Percentiles rank a stretch among this genome's conserved stretches.
These are phyloP conservation scores for Cheumatopsyche charites DNA, from an alignment of 1,140 invertebrate genomes.

Conservation along the genomic window DNA sequence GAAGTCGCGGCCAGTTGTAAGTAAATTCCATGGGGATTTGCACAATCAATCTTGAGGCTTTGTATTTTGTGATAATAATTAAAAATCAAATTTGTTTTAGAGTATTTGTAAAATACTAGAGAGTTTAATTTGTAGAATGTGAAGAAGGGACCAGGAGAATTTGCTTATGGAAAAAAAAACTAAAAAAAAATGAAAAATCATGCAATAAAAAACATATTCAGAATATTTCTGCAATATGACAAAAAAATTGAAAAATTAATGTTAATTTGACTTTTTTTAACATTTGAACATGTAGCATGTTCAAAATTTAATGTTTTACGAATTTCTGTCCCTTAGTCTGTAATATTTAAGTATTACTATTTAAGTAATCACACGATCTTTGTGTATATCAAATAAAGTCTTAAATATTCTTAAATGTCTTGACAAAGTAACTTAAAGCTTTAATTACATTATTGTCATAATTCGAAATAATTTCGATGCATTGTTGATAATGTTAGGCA, in stretches of 20 bases:
- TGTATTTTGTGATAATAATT: constrained; percentile 37
- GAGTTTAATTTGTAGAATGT: background rate
- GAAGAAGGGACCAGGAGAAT: constrained; percentile 28
- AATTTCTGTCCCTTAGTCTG: too few species aligned
- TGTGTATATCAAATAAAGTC: background rate
- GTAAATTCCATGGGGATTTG: constrained; percentile 12
- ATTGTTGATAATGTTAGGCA: constrained; percentile 15
- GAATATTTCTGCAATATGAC: constrained; percentile 22
- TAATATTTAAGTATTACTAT: background rate
- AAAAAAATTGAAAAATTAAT: constrained; percentile 35
- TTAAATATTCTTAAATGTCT: constrained; percentile 1
- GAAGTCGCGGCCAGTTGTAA: constrained; percentile 59
- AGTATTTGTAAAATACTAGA: constrained; percentile 10
- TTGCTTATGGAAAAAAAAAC: constrained; percentile 21
- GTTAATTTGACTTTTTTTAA: constrained; percentile 12
- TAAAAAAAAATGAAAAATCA: constrained; percentile 32
- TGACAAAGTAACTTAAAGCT: constrained; percentile 21
- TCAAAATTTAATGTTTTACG: too few species aligned
- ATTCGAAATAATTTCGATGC: constrained; percentile 12
- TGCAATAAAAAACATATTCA: constrained; percentile 28
- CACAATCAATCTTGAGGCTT: background rate
- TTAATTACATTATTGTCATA: constrained; percentile 17
- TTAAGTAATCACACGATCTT: background rate
- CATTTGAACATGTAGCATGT: background rate
- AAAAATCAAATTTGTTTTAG: constrained; percentile 21